A percentile compares a stretch with the other conserved stretches of the same genome.
Conservation (phyloP, 2,888 invertebrate species). For the Encarsia formosa region DNA sequence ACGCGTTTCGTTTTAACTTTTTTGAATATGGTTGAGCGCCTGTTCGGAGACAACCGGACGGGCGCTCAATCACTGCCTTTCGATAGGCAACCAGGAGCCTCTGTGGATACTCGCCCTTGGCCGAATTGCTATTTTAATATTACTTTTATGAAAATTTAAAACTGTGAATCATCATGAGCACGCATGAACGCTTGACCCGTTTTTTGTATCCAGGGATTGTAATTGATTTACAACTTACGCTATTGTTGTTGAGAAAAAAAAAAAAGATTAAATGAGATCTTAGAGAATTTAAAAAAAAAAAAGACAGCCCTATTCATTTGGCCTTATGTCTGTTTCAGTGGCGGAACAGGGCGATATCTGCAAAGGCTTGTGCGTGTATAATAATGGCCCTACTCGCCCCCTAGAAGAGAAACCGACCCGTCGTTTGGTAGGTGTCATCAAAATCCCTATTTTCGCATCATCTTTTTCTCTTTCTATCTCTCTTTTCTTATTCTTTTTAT, state of each 20-base stretch:
- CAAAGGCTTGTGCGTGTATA: constrained; percentile 77
- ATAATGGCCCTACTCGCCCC: constrained; percentile 65
- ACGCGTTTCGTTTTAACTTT: too few species aligned
- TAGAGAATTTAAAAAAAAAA: neutral
- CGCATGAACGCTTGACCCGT: neutral
- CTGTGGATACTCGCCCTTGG: constrained; percentile 51
- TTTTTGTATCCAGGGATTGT: neutral
- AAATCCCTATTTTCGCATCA: too few species aligned
- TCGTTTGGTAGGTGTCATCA: constrained; percentile 65
- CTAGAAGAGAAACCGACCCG: constrained; percentile 62
- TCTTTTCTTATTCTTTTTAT: neutral
- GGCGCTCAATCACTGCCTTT: constrained; percentile 9
- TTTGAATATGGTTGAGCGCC: neutral
- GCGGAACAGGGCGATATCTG: constrained; percentile 81
- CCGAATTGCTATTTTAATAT: constrained; percentile 19
- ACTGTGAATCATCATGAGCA: neutral
- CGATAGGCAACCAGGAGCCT: constrained; percentile 40
- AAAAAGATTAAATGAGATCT: constrained; percentile 7
- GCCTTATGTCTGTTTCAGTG: constrained; percentile 60
- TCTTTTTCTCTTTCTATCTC: constrained; percentile 12
- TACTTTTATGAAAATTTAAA: neutral
- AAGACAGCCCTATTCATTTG: constrained; percentile 48
- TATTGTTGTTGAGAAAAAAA: neutral
- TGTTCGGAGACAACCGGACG: constrained; percentile 17
- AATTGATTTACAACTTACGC: neutral